A percentile compares a stretch with the other conserved stretches of the same genome.
Conservation (phyloP, 2,888 invertebrate genomes). For the Trimorus sp. region DNA sequence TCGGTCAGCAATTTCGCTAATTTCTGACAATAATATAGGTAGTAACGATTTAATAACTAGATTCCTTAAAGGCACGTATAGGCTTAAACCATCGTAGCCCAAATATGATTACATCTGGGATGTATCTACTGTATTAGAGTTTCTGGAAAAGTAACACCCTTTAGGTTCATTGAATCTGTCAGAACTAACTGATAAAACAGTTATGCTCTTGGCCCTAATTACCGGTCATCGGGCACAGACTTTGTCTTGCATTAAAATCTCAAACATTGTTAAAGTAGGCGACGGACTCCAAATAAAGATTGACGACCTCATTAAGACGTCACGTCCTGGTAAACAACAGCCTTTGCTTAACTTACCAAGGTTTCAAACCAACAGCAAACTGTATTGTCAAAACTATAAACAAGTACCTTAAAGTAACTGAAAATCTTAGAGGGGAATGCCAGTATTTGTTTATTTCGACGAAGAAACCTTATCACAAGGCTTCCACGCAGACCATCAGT, state of each 20-base stretch:
- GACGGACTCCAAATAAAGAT: slow-evolving; percentile 50
- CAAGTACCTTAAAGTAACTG: neutral
- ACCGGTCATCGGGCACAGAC: slow-evolving; percentile 65
- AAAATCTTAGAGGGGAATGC: neutral
- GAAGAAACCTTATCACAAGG: slow-evolving; percentile 10
- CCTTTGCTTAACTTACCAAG: slow-evolving; percentile 34
- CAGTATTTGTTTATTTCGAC: slow-evolving; percentile 4
- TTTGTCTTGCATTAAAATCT: slow-evolving; percentile 52
- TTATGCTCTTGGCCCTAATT: slow-evolving; percentile 56
- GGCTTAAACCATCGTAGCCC: slow-evolving; percentile 59
- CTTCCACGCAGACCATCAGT: slow-evolving; percentile 9
- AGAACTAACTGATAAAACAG: slow-evolving; percentile 37
- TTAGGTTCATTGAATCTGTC: slow-evolving; percentile 37
- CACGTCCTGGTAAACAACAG: slow-evolving; percentile 35
- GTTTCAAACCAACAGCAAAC: neutral
- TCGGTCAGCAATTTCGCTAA: slow-evolving; percentile 52
- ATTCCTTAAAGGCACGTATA: slow-evolving; percentile 66
- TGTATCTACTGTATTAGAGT: slow-evolving; percentile 59
- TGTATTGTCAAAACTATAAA: neutral
- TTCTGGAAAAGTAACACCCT: slow-evolving; percentile 29
- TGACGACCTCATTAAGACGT: slow-evolving; percentile 61
- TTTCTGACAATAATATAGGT: slow-evolving; percentile 43
- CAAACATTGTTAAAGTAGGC: slow-evolving; percentile 30
- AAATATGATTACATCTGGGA: slow-evolving; percentile 68
- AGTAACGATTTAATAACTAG: slow-evolving; percentile 51